Conservation (phyloP, 2,888 invertebrate species). For the Chromoteleia sp. region DNA sequence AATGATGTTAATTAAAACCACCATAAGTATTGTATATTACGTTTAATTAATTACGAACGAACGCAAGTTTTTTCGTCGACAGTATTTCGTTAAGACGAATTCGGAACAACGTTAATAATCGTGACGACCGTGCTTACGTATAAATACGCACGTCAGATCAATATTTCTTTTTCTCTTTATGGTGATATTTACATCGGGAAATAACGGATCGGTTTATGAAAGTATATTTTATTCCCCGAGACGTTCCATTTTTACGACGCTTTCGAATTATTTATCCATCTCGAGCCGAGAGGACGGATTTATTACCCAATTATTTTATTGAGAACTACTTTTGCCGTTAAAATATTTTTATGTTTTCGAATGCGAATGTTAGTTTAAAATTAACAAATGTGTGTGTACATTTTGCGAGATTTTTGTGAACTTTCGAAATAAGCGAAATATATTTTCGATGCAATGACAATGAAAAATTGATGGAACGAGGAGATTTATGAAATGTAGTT, state of each 20-base stretch:
- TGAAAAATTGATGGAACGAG: too few species aligned
- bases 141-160: constrained; percentile 6
- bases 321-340: constrained; percentile 5
- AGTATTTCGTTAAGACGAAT: too few species aligned
- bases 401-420: too few species aligned
- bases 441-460: too few species aligned
- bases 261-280: constrained; percentile 16
- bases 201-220: constrained; percentile 11
- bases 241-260: constrained; percentile 15
- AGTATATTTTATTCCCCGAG: constrained; percentile 18
- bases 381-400: too few species aligned
- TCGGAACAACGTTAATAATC: background rate
- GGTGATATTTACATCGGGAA: constrained; percentile 2
- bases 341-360: background rate
- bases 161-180: constrained; percentile 5
- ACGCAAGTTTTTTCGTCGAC: too few species aligned
- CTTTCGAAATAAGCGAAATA: too few species aligned
- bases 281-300: background rate
- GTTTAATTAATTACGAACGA: too few species aligned
- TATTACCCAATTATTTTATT: constrained; percentile 28
- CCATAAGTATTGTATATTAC: too few species aligned
- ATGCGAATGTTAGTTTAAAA: too few species aligned
- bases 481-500: too few species aligned
- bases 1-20: too few species aligned
- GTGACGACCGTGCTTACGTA: background rate